Evolutionary conservation across 2,888 invertebrate genomes (phyloP).

Genomic region (Polyommatus icarus): DNA sequence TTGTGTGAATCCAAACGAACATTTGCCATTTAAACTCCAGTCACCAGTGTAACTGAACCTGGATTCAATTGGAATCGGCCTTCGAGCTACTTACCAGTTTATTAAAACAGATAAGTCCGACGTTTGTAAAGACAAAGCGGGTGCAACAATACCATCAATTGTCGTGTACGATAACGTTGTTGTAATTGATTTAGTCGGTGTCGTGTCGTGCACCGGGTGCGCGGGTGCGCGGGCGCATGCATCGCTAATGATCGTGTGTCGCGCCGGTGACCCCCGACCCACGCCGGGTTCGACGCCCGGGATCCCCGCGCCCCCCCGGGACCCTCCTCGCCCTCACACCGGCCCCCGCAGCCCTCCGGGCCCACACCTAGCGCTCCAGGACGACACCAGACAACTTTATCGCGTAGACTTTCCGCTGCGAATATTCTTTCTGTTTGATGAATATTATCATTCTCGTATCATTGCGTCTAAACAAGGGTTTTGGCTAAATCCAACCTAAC

Average conservation of each 20-base stretch:
- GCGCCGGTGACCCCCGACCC: slow-evolving; percentile 78
- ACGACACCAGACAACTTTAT: slow-evolving; percentile 62
- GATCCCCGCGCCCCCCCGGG: slow-evolving; percentile 64
- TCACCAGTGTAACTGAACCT: background rate
- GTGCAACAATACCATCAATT: slow-evolving; percentile 26
- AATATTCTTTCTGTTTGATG: background rate
- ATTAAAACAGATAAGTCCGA: slow-evolving; percentile 1
- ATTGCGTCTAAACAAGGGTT: too few species aligned
- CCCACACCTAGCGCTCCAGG: slow-evolving; percentile 49
- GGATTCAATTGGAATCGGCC: background rate
- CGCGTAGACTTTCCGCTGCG: slow-evolving; percentile 40
- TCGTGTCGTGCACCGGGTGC: slow-evolving; percentile 40
- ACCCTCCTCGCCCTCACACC: slow-evolving; percentile 70
- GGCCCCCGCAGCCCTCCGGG: slow-evolving; percentile 50
- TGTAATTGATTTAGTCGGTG: slow-evolving; percentile 11
- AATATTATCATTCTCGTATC: too few species aligned
- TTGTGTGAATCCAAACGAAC: background rate
- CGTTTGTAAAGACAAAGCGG: background rate
- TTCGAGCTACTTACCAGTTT: background rate
- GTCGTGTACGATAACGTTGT: slow-evolving; percentile 7
- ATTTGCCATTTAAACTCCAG: background rate
- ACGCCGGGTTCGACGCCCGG: slow-evolving; percentile 72
- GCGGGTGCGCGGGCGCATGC: slow-evolving; percentile 56
- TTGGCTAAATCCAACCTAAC: background rate
- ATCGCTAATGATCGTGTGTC: slow-evolving; percentile 72